Conservation (phyloP, 2,797 vertebrate species). For the Silurus aristotelis region DNA sequence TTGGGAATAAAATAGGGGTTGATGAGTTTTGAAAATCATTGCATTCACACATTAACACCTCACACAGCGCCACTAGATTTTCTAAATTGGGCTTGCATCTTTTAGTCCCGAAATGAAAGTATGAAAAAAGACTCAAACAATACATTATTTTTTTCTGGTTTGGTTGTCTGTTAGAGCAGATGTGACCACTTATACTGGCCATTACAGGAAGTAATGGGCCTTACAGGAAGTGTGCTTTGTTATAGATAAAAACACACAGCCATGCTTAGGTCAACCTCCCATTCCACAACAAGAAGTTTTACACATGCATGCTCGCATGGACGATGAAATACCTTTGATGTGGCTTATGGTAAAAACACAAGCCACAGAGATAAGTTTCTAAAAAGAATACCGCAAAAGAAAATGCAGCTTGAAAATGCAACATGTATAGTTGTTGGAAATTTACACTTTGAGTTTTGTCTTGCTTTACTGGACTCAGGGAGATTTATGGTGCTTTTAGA, state of each 20-base stretch:
- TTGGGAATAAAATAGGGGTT: too few species aligned
- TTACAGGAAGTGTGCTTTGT: slow-evolving; percentile 61
- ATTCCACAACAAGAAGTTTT: slow-evolving; percentile 52
- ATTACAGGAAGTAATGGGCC: slow-evolving; percentile 49
- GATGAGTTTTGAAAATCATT: too few species aligned
- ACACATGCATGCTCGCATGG: slow-evolving; percentile 32
- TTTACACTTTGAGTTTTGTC: slow-evolving; percentile 18
- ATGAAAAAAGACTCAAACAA: not conserved
- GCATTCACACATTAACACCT: too few species aligned
- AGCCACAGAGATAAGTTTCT: slow-evolving; percentile 51
- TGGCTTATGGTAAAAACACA: slow-evolving; percentile 53
- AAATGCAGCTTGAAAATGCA: not conserved
- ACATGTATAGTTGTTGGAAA: slow-evolving; percentile 6
- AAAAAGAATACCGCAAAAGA: slow-evolving; percentile 26
- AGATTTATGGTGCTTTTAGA: slow-evolving; percentile 14
- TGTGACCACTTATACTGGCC: slow-evolving; percentile 53
- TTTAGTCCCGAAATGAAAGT: slow-evolving; percentile 9
- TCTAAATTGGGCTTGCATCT: too few species aligned
- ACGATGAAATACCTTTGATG: slow-evolving; percentile 52
- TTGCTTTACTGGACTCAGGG: slow-evolving; percentile 3
- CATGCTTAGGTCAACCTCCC: slow-evolving; percentile 49
- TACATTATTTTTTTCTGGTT: slow-evolving; percentile 15
- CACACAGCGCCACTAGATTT: too few species aligned
- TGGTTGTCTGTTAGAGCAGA: slow-evolving; percentile 50
- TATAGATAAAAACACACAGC: slow-evolving; percentile 60